Base-by-base conservation (phyloP, 64 coral and sea anemone genomes). In the Dendronephthya gigantea region DNA sequence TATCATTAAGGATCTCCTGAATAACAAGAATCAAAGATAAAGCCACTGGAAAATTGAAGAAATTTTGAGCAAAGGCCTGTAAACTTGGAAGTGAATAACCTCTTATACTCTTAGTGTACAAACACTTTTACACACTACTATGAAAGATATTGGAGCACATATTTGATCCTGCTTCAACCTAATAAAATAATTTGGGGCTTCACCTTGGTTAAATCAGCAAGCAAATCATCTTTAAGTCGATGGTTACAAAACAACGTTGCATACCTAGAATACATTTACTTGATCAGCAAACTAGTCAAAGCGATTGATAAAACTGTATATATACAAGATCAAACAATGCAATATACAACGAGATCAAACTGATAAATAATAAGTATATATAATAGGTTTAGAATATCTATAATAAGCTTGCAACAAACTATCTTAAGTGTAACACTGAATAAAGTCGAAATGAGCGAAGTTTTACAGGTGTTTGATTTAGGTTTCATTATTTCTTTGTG, bases 201-300 rank as follows among this genome's bases (percentile, higher is more conserved):
- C 36, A 79, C 72, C 72, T 79, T 79, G 17, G 72, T 79, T 12
- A 79, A 39, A 34, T 79, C 72, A 34, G 30, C 72, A 6, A 79
- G 72, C 3, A 79, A 35, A 19, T 29, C 36, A 28, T 79, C 72
- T 79, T 79, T 79, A 33, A 79, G 34, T 36, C 72, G 72, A 79
- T 79, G 72, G 13, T 79, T 34, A 39, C 72, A 79, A 33, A 79
- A 79, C 32, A 79, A 39, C 36, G 72, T 35, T 34, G 72, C 72
- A 79, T 79, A 79, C 36, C 72, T 79, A 79, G 3, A 79, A 79
- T 66, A n/a, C n/a, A n/a, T n/a, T n/a, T n/a, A n/a, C n/a, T n/a
- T n/a, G n/a, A n/a, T n/a, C 11, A 45, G 4, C 4, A 45, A 45
- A 45, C 11, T 45, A 45, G 41, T 11, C 41, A 45, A 6, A 11